Evolutionary conservation across 2,113 vertebrate species (phyloP), one percentile per base, ranked within the genome.

Genomic region (Anoplopoma fimbria): DNA sequence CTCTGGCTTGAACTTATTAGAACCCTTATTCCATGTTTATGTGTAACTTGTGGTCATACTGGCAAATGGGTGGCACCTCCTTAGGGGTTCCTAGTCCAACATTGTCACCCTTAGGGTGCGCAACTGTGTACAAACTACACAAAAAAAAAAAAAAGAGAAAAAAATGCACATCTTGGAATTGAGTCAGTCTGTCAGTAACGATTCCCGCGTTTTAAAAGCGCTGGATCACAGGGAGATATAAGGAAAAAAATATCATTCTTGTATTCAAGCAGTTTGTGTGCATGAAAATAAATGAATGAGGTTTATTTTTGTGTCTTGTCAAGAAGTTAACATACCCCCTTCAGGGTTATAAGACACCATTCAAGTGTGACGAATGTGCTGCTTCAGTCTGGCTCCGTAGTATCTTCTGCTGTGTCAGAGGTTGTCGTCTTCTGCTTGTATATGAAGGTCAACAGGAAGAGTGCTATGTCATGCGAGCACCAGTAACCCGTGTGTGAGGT

Each of bases 401-500:
- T 76, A 6, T 93, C 84, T 60, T 92, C 90, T 31, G 60, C 60
- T 21, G 82, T 75, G 31, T 92, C 86, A 1, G 85, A 57, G 8
- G 75, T n/a, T 4, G 94, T 93, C 58, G 95, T 82, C 74, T 79
- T 95, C 9, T 96, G 95, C 89, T 96, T 97, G 89, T 96, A 97
- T 93, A 99, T 97, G 94, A 99, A 99, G 73, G 98, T 98, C 77
- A 99, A 94, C 21, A 99, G 96, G 92, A 99, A 99, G 19, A 99
- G 97, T 0, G 98, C 98, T 10, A 99, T 96, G 75, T 99, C 98
- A 87, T 97, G 96, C 7, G 98, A 99, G 40, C 96, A 97, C 98
- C 98, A 99, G 61, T 99, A 99, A 77, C 97, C 96, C 25, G 98
- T 99, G 92, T 99, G 98, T 0, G 98, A 99, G 0, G 98, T 99